Evolutionary conservation across 1,140 invertebrate genomes (phyloP), one percentile per base, ranked within the genome.

Genomic region (Saxidomus purpurata): DNA sequence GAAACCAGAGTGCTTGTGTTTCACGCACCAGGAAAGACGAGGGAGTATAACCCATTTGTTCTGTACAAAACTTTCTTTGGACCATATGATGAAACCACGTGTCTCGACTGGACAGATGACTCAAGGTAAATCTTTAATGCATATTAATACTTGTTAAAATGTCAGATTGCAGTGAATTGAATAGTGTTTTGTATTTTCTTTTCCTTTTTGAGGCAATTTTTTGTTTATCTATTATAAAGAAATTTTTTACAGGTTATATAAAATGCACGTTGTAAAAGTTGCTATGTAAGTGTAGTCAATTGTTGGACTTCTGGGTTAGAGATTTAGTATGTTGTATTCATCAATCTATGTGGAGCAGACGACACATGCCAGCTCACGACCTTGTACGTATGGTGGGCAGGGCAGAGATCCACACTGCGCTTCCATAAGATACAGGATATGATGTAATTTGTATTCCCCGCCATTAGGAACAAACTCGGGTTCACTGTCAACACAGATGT

Each of bases 91-190:
- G 97, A 98, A 88, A 97, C 98, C 0, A 98, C 97, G 0, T 98
- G 97, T 94, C 92, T 99, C 28, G 97, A 98, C 95, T 99, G 99
- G 99, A 98, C 98, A 0, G 97, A 96, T 61, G 98, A 99, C 96
- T 99, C 98, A 0, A 97, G 95, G 97, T 97, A 92, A 93, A 90
- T 22, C n/a, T 59, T 59, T n/a, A 11, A 4, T 43, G 43, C 4
- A 43, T 15, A 43, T 15, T 43, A 8, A 8, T 43, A 43, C 15
- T 43, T n/a, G n/a, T 52, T 52, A 52, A 11, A 52, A 11, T 52
- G 47, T 52, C 47, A 52, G 19, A 52, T 19, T 52, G 47, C n/a
- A n/a, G n/a, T n/a, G n/a, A n/a, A n/a, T n/a, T n/a, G n/a, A n/a
- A n/a, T n/a, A n/a, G n/a, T n/a, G n/a, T n/a, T n/a, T n/a, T n/a